Percentiles rank a stretch among this genome's conserved stretches.
phyloP scores from a whole-genome alignment of 2,113 vertebrate species.

The Henicopernis longicauda region DNA sequence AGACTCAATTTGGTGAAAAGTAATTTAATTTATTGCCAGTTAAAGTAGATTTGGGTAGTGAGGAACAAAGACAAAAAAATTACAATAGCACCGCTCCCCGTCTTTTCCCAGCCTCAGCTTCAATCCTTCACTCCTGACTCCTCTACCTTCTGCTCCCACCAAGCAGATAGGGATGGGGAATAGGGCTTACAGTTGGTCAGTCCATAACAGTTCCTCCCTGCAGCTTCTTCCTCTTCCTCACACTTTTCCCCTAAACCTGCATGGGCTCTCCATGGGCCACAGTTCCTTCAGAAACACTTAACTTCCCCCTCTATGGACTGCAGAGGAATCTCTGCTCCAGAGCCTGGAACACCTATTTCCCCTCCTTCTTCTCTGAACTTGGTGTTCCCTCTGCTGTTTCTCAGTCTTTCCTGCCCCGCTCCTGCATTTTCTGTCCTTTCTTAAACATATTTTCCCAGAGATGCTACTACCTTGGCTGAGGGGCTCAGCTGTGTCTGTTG shows the following conservation, averaged over 20 bases:
- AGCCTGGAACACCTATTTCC: background rate
- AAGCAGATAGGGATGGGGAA: background rate
- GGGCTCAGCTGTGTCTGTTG: background rate
- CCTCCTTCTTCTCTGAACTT: background rate
- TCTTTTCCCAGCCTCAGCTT: background rate
- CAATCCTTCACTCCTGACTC: background rate
- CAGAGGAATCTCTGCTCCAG: background rate
- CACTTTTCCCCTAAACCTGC: background rate
- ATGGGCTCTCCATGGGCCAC: background rate
- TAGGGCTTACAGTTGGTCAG: background rate
- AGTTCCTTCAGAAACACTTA: background rate
- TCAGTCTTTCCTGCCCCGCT: background rate
- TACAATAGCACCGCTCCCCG: accelerated
- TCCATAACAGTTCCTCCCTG: background rate
- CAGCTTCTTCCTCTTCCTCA: background rate
- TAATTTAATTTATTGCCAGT: background rate
- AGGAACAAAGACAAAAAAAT: background rate
- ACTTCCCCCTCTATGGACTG: background rate
- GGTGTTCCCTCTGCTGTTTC: background rate
- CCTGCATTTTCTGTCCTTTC: background rate
- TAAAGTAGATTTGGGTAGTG: background rate
- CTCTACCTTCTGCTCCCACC: background rate
- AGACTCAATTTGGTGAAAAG: background rate
- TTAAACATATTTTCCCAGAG: background rate
- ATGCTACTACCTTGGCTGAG: background rate